Base-by-base conservation (phyloP, 2,797 vertebrate genomes). In the Myripristis murdjan region DNA sequence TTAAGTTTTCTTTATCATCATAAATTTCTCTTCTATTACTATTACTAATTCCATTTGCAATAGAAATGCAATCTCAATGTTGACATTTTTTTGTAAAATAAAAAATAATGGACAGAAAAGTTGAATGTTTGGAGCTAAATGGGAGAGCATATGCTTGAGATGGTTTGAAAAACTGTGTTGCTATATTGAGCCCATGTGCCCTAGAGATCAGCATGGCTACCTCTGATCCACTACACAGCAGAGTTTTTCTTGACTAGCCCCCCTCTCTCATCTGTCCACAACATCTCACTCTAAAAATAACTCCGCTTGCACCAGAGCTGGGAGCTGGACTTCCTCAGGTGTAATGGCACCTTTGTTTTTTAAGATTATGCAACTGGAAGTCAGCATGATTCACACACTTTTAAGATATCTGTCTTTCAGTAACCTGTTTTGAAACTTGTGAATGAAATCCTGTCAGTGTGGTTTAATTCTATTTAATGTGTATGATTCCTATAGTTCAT, bases 271-370 rank as follows among this genome's bases (percentile, higher is more conserved):
- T 87, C 68, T 62, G 58, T 80, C 70, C 67, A 69, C 77, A 90
- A 75, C 84, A 81, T 88, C 64, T 65, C 53, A 48, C 67, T 58
- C 87, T 93, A 91, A 84, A 93, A 90, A 93, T 91, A 93, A 68
- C 74, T 49, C 78, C 10, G 16, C 55, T 70, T 70, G 70, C 63
- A 78, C 59, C 75, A 41, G 61, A 68, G 70, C 61, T 46, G 49
- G 52, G 71, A 85, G 69, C 75, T 77, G 75, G 57, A 82, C 82
- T 73, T 86, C 57, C 53, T 74, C 22, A 1, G 48, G 58, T 80
- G 51, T 61, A 80, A 75, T 35, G 67, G 70, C 26, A 54, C 73
- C 54, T 76, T 82, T 78, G 64, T 84, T 85, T 82, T 53, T 51
- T 12, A 64, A 71, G 26, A 61, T 71, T 83, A 73, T 24, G 58